Conservation (phyloP, 2,888 invertebrate genomes). For the Aricia artaxerxes region DNA sequence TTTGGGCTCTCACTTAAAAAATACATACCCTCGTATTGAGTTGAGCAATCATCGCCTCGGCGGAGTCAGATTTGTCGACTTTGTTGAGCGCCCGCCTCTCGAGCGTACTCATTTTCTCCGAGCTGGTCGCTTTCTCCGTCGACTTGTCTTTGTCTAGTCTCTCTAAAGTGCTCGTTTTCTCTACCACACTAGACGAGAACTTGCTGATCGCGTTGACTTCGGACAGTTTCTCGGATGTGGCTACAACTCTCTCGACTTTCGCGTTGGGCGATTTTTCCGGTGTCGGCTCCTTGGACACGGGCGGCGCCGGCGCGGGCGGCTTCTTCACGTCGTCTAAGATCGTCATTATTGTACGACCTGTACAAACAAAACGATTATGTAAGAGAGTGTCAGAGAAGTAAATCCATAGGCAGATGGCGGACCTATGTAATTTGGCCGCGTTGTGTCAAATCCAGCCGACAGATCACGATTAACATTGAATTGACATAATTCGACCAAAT, state of each 20-base stretch:
- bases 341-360: constrained; percentile 67
- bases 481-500: too few species aligned
- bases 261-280: constrained; percentile 49
- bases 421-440: too few species aligned
- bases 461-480: too few species aligned
- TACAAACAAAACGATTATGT: constrained; percentile 6
- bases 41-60: constrained; percentile 67
- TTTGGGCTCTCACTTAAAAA: neutral
- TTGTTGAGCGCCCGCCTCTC: constrained; percentile 56
- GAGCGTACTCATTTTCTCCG: constrained; percentile 52
- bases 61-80: constrained; percentile 54
- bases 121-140: constrained; percentile 38
- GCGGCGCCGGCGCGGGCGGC: constrained; percentile 55
- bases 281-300: constrained; percentile 40
- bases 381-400: too few species aligned
- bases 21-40: constrained; percentile 72
- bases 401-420: too few species aligned
- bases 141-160: constrained; percentile 45
- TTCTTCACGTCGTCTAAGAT: constrained; percentile 73
- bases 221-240: constrained; percentile 14
- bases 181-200: constrained; percentile 29
- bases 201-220: constrained; percentile 34
- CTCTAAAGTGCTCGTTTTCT: constrained; percentile 36
- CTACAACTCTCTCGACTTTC: constrained; percentile 3
- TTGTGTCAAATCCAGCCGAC: too few species aligned